These are phyloP conservation scores for Acanthopagrus latus DNA, from an alignment of 2,797 vertebrate species.

Conservation along the genomic window DNA sequence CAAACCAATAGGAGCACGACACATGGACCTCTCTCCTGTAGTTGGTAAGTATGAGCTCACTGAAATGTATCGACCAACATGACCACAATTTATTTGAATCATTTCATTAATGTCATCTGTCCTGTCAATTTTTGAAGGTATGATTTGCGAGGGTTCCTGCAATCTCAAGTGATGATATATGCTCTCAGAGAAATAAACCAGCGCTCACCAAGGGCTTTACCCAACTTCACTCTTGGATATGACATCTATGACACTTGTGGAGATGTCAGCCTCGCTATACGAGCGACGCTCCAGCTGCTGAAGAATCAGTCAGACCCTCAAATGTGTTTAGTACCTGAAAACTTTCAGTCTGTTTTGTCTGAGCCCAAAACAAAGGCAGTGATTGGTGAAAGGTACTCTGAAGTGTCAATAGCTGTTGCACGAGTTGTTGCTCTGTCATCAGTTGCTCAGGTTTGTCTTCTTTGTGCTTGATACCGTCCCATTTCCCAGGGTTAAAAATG, in stretches of 20 bases:
- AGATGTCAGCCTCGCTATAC: conserved; percentile 60
- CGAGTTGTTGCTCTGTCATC: conserved; percentile 64
- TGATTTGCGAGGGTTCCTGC: conserved; percentile 24
- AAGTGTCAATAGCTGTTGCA: conserved; percentile 68
- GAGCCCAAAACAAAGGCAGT: conserved; percentile 61
- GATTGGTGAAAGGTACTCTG: conserved; percentile 67
- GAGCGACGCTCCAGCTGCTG: conserved; percentile 54
- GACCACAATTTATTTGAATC: neutral
- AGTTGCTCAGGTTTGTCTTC: conserved; percentile 69
- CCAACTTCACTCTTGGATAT: conserved; percentile 70
- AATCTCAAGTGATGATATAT: conserved; percentile 64
- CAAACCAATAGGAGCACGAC: neutral
- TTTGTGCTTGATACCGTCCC: neutral
- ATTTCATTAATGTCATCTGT: neutral
- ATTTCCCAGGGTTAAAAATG: neutral
- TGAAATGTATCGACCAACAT: neutral
- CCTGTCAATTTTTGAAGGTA: conserved; percentile 41
- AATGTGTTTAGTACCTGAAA: conserved; percentile 14
- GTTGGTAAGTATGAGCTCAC: conserved; percentile 46
- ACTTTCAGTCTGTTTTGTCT: neutral
- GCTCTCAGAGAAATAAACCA: conserved; percentile 66
- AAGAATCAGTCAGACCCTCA: conserved; percentile 16
- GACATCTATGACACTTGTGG: conserved; percentile 76
- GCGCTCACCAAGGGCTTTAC: conserved; percentile 21
- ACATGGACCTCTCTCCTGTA: conserved; percentile 23